A percentile compares a stretch with the other conserved stretches of the same genome.
These are phyloP conservation scores for Thalassoma bifasciatum DNA, from an alignment of 2,113 vertebrate genomes.

Conservation along the genomic window DNA sequence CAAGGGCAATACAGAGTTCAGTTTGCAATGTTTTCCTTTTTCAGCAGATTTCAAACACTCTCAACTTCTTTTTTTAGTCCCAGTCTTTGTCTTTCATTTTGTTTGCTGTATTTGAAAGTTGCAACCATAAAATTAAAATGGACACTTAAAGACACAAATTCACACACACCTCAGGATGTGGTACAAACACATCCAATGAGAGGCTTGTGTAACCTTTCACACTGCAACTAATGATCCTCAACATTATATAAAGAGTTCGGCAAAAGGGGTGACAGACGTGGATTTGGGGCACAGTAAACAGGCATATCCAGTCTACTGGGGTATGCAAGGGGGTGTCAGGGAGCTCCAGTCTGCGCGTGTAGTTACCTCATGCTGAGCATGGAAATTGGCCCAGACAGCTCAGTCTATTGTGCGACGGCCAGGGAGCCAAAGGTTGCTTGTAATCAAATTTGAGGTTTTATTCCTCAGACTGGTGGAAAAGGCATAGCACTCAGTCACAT, in stretches of 20 bases:
- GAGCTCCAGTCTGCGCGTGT: conserved; percentile 89
- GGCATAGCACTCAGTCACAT: conserved; percentile 81
- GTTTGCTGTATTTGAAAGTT: background rate
- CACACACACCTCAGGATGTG: conserved; percentile 25
- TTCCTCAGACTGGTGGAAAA: conserved; percentile 85
- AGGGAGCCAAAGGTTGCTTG: conserved; percentile 99
- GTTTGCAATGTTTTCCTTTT: too few relatives aligned
- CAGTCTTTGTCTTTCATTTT: background rate
- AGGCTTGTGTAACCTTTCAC: conserved; percentile 74
- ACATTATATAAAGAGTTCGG: conserved; percentile 85
- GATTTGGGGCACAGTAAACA: conserved; percentile 93
- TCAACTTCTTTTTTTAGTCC: background rate
- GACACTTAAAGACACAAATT: background rate
- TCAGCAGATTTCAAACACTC: background rate
- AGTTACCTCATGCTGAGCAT: conserved; percentile 98
- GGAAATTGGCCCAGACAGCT: conserved; percentile 99
- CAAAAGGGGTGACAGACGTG: conserved; percentile 89
- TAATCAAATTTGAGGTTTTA: conserved; percentile 98
- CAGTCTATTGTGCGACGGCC: conserved; percentile 92
- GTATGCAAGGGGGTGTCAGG: conserved; percentile 71
- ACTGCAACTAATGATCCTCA: conserved; percentile 80
- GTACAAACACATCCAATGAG: conserved; percentile 53
- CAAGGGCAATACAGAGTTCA: too few relatives aligned
- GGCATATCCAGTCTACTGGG: conserved; percentile 87
- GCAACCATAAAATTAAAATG: conserved; percentile 23